Conservation (phyloP, 2,113 vertebrate genomes). For the Ochotona curzoniae region DNA sequence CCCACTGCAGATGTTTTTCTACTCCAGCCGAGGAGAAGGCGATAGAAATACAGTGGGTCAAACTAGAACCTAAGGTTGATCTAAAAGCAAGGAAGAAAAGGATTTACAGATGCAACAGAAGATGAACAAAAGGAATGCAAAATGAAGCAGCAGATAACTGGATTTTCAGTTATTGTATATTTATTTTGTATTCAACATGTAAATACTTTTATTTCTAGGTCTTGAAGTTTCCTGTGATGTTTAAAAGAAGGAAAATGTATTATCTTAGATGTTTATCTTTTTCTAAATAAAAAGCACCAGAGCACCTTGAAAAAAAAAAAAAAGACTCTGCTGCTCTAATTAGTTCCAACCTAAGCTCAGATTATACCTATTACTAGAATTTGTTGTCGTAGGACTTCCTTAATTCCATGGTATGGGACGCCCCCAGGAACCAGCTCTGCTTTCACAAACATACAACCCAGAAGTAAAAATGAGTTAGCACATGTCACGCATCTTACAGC, state of each 20-base stretch:
- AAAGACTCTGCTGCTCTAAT: neutral
- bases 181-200: constrained; percentile 67
- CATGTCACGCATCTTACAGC: neutral
- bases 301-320: too few species aligned
- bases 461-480: neutral
- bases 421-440: neutral
- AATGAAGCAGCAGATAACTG: constrained; percentile 61
- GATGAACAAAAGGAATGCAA: constrained; percentile 77
- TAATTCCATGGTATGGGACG: neutral
- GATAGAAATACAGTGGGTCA: constrained; percentile 86
- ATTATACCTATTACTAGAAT: neutral
- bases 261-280: neutral
- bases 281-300: constrained; percentile 60
- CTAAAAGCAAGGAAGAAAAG: constrained; percentile 91
- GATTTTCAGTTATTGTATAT: constrained; percentile 55
- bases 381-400: neutral
- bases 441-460: too few species aligned
- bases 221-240: constrained; percentile 18
- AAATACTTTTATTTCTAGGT: constrained; percentile 71
- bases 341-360: neutral
- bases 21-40: constrained; percentile 91
- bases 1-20: constrained; percentile 93
- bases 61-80: constrained; percentile 85
- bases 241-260: constrained; percentile 61
- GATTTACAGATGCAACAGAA: constrained; percentile 87